Base-by-base conservation (phyloP, 2,113 vertebrate genomes). In the Perca flavescens region DNA sequence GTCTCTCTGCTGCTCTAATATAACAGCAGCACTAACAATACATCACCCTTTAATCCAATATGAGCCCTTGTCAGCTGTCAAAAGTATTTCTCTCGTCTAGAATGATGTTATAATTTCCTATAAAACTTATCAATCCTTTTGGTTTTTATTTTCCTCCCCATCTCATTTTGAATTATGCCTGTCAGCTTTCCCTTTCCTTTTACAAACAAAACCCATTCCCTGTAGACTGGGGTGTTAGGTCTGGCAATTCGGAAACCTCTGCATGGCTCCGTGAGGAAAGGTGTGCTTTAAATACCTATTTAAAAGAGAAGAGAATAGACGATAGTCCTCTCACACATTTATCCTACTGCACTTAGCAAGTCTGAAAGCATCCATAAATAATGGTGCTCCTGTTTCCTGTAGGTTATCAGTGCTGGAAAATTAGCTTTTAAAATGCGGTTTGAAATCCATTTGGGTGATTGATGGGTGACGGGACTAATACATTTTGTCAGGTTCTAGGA, bases 371-470 rank as follows among this genome's bases (percentile, higher is more conserved):
- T 79, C 92, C 77, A 94, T 95, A 95, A 95, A 95, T 96, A 95
- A 96, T 91, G 89, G 89, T 47, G 84, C 91, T 87, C 83, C 90
- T 52, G 89, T 91, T 89, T 93, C 91, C 89, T 94, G 91, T 91
- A 92, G 93, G 93, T 95, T 96, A 95, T 96, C 94, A 94, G 94
- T 87, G 90, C 90, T 83, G 90, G 91, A 94, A 95, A 95, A 96
- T 96, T 94, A 96, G 95, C 94, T 96, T 95, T 96, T 96, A 96
- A 96, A 96, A 96, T 95, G 95, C 93, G 81, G 91, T 96, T 95
- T 95, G 94, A 95, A 95, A 94, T 94, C 94, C 94, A 95, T 96
- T 96, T 91, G 73, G 84, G 91, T 95, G 96, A 96, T 96, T 95
- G 96, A 96, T 96, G 95, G 89, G 86, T 85, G 92, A 95, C 84